phyloP scores from a whole-genome alignment of 2,888 invertebrate species.

The Lysandra bellargus region DNA sequence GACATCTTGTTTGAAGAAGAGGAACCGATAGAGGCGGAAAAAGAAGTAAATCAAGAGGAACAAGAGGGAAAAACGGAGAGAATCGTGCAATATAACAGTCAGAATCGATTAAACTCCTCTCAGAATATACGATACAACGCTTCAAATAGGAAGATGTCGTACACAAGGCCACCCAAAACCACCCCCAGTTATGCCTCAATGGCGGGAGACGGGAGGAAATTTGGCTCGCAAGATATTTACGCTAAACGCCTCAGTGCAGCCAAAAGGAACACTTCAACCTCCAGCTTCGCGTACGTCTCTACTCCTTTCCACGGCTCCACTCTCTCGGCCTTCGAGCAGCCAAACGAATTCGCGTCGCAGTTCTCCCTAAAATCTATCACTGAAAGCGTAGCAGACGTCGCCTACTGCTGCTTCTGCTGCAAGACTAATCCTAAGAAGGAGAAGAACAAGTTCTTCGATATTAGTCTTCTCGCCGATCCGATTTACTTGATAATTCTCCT shows the following conservation, averaged over 20 bases:
- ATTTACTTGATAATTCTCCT: slow-evolving; percentile 89
- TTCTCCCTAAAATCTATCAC: slow-evolving; percentile 85
- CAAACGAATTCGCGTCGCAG: slow-evolving; percentile 88
- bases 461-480: slow-evolving; percentile 86
- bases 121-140: slow-evolving; percentile 56
- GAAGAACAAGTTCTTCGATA: slow-evolving; percentile 85
- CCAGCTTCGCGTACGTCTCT: slow-evolving; percentile 90
- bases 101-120: slow-evolving; percentile 47
- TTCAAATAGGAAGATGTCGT: slow-evolving; percentile 66
- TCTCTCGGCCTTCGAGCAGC: slow-evolving; percentile 86
- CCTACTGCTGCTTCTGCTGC: slow-evolving; percentile 71
- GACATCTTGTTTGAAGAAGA: slow-evolving; percentile 71
- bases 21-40: slow-evolving; percentile 54
- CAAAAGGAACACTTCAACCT: slow-evolving; percentile 86
- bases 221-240: slow-evolving; percentile 65
- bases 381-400: slow-evolving; percentile 78
- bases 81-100: slow-evolving; percentile 55
- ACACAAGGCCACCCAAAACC: slow-evolving; percentile 58
- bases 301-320: slow-evolving; percentile 93
- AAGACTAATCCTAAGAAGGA: slow-evolving; percentile 60
- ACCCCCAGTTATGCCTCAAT: slow-evolving; percentile 82
- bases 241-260: slow-evolving; percentile 59
- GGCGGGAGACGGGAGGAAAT: slow-evolving; percentile 74
- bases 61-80: slow-evolving; percentile 39
- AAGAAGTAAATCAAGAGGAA: not conserved